Evolutionary conservation across 2,888 invertebrate genomes (phyloP).

Genomic region (Bombylius discolor): DNA sequence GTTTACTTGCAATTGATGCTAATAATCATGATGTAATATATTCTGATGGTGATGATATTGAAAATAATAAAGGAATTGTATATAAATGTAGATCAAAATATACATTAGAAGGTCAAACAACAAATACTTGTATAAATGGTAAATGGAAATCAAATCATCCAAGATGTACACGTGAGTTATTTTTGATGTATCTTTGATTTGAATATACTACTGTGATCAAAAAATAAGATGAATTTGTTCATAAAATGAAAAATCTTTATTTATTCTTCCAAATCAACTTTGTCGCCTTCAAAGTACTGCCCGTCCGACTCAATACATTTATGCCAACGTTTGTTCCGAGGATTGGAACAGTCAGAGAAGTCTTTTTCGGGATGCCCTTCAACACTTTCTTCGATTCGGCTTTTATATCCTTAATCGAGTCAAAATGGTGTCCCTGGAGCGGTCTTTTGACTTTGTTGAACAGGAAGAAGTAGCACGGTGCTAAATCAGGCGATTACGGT

Average conservation of each 20-base stretch:
- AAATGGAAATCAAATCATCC: no score
- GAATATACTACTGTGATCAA: not conserved
- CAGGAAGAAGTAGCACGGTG: not conserved
- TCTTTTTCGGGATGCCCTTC: not conserved
- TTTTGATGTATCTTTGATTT: no score
- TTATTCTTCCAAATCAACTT: slow-evolving; percentile 7
- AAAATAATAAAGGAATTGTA: no score
- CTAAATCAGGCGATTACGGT: not conserved
- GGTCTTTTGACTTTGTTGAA: not conserved
- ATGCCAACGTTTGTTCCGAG: slow-evolving; percentile 20
- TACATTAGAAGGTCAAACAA: no score
- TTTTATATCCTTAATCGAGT: not conserved
- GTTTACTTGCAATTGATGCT: no score
- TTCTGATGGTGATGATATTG: no score
- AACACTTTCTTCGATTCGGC: not conserved
- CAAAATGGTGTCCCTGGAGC: not conserved
- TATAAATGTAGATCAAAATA: no score
- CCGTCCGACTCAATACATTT: slow-evolving; percentile 15
- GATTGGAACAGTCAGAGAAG: slow-evolving; percentile 15
- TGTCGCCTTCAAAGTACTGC: slow-evolving; percentile 17
- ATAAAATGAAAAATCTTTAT: slow-evolving; percentile 1
- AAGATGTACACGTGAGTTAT: not conserved
- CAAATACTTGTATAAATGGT: no score
- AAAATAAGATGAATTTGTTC: not conserved
- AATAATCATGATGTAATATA: no score